Evolutionary conservation across 1,140 invertebrate genomes (phyloP), one percentile per base, ranked within the genome.

Genomic region (Saccostrea cuccullata): DNA sequence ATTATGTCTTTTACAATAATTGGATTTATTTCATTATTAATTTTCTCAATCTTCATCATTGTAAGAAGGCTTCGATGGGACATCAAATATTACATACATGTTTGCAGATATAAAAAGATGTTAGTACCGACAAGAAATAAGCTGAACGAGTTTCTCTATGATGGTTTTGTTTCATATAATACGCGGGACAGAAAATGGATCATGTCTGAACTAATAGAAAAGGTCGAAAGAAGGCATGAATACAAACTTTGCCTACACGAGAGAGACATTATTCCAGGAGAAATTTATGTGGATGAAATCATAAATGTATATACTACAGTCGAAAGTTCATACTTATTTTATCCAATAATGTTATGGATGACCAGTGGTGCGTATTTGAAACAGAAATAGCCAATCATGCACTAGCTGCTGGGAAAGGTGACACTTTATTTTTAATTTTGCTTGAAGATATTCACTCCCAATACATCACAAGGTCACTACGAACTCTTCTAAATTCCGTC

Each of bases 161-260:
- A 87, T 47, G 88, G 70, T 12, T 90, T 90, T 55, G 88, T 90
- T 12, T 77, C 86, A 3, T 89, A 89, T 40, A 85, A 77, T 23
- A 55, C 86, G n/a, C 12, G 58, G 23, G 87, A 90, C 56, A 82
- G 84, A 60, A 17, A 23, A 15, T 90, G 88, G 88, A 67, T 90
- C 1, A 83, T 86, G 17, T 36, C 40, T 3, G 60, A 90, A 83
- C 70, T 90, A 9, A 23, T 90, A n/a, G 30, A 70, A 12, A 36
- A 77, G 12, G 12, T 90, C 15, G 89, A 90, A 83, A 30, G 70
- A 36, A 55, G 85, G n/a, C 23, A 89, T 8, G 56, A 84, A 2
- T 98, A 98, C 94, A 98, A 98, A 94, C 95, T 98, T 77, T 98
- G 98, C 93, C 96, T 99, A 82, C 97, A 98, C 93, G 98, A 98